Percentiles rank a stretch among this genome's conserved stretches.
phyloP scores from a whole-genome alignment of 2,113 vertebrate genomes.

The Chaenogobius annularis region DNA sequence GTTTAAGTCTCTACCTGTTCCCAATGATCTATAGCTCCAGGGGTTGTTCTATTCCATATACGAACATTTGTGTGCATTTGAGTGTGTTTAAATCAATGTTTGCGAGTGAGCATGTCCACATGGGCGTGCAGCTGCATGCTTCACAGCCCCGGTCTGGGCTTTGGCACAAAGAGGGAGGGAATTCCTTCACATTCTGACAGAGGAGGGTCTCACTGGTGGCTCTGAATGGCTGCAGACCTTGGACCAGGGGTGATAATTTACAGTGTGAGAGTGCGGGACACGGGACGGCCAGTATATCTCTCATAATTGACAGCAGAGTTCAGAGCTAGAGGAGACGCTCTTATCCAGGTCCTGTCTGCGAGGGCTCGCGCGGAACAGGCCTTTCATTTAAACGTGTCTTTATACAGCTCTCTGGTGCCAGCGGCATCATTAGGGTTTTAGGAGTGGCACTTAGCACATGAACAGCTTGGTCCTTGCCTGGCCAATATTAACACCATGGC shows the following conservation, averaged over 20 bases:
- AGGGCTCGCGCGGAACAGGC: constrained; percentile 37
- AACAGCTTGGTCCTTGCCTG: constrained; percentile 57
- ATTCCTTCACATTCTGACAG: constrained; percentile 65
- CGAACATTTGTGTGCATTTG: constrained; percentile 67
- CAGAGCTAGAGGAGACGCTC: constrained; percentile 55
- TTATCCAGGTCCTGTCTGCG: constrained; percentile 47
- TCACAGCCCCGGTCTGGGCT: constrained; percentile 43
- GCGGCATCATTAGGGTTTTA: constrained; percentile 69
- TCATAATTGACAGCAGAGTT: constrained; percentile 61
- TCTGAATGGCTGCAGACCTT: constrained; percentile 48
- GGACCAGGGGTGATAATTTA: constrained; percentile 59
- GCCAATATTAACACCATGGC: constrained; percentile 55
- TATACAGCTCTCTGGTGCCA: constrained; percentile 60
- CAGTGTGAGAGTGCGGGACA: constrained; percentile 62
- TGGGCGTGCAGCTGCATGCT: constrained; percentile 61
- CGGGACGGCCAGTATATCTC: constrained; percentile 56
- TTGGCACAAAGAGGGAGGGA: constrained; percentile 65
- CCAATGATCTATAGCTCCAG: constrained; percentile 62
- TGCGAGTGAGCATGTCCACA: constrained; percentile 58
- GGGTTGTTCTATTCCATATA: constrained; percentile 56
- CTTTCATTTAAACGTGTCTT: constrained; percentile 56
- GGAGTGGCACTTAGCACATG: constrained; percentile 68
- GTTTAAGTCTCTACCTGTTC: constrained; percentile 62
- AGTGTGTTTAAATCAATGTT: constrained; percentile 66
- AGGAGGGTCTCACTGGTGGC: constrained; percentile 65